phyloP scores from a whole-genome alignment of 2,888 invertebrate genomes.

The Athripsodes cinereus region DNA sequence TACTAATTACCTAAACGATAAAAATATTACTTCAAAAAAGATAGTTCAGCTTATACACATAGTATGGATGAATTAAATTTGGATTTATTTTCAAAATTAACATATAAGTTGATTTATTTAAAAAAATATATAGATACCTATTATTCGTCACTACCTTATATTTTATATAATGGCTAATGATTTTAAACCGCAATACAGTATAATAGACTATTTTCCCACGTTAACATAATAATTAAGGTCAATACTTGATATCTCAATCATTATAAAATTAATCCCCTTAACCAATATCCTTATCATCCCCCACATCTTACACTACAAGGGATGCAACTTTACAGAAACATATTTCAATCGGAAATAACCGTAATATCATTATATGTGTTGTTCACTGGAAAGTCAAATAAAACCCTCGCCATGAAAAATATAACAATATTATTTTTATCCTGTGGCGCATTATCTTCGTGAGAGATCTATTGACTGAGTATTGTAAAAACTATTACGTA shows the following conservation, averaged over 20 bases:
- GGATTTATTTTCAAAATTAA: too few relatives aligned
- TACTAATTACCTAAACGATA: too few relatives aligned
- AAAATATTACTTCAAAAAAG: too few relatives aligned
- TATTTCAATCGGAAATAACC: slow-evolving; percentile 19
- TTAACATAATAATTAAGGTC: slow-evolving; percentile 3
- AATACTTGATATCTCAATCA: slow-evolving; percentile 9
- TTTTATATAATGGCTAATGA: background rate
- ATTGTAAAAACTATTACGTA: too few relatives aligned
- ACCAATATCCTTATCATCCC: slow-evolving; percentile 18
- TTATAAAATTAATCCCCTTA: background rate
- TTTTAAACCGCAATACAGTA: background rate
- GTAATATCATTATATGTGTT: too few relatives aligned
- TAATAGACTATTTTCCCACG: slow-evolving; percentile 16
- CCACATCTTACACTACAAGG: slow-evolving; percentile 16
- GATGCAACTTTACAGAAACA: slow-evolving; percentile 13
- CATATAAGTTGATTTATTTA: too few relatives aligned
- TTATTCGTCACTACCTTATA: too few relatives aligned
- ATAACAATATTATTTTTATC: background rate
- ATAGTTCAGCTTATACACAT: too few relatives aligned
- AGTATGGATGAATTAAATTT: too few relatives aligned
- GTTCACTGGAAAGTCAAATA: background rate
- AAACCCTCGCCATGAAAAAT: background rate
- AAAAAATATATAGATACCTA: too few relatives aligned
- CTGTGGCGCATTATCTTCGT: slow-evolving; percentile 16
- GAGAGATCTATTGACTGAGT: slow-evolving; percentile 20